Base-by-base conservation (phyloP, 2,797 vertebrate species). In the Orestias chungarensis region DNA sequence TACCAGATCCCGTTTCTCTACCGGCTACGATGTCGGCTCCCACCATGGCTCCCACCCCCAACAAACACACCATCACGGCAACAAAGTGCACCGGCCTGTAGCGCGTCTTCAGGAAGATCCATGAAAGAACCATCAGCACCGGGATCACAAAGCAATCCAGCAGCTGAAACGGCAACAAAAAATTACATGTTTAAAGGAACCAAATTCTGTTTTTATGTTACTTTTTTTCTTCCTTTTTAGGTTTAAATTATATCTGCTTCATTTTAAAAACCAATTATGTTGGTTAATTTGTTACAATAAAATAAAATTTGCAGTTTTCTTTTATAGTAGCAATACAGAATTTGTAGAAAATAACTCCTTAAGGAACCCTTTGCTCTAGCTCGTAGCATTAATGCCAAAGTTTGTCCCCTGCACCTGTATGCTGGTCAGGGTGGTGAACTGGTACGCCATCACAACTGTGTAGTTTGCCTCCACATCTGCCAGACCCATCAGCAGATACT, bases 81-180 rank as follows among this genome's bases (percentile, higher is more conserved):
- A 96, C 66, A 73, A 96, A 97, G 92, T 99, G 98, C 79, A 97
- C 88, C 54, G 89, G 88, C 86, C 87, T 93, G 92, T 96, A 99
- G 87, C 97, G 95, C 6, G 97, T 96, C 75, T 88, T 95, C 74
- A 99, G 94, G 65, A 99, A 55, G 88, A 96, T 95, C 96, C 98
- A 97, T 0, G 98, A 99, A 8, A 99, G 95, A n/a, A 96, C 90
- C 97, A 99, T 99, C 91, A 99, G 86, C 52, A 97, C 94, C 0
- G 98, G 98, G 87, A 99, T 97, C 79, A 97, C 96, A 1, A 98
- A 98, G 82, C 97, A 99, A 93, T 99, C 97, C 90, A 99, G 92
- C 44, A 99, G 95, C 98, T 99, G 91, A 40, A 89, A 87, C 23
- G 65, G 27, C 4, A 20, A 70, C 27, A 73, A 6, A 33, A 3